Evolutionary conservation across 2,797 vertebrate species (phyloP).

Genomic region (Fistularia tabacaria): DNA sequence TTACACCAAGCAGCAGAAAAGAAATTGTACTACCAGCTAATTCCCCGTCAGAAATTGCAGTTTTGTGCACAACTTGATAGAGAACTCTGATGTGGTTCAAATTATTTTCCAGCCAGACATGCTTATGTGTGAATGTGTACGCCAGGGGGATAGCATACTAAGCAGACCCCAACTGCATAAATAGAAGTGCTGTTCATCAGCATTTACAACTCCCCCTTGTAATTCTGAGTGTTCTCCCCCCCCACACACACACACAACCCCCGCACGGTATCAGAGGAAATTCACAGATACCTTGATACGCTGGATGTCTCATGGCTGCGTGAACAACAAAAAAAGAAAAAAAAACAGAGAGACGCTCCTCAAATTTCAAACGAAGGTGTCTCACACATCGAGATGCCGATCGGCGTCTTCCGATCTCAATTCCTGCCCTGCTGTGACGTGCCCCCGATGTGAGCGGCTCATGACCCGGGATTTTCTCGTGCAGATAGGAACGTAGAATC

Average conservation of each 20-base stretch:
- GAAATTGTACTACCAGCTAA: no score
- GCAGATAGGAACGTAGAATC: conserved; percentile 30
- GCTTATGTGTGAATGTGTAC: conserved; percentile 16
- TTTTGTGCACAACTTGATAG: conserved; percentile 26
- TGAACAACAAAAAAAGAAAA: conserved; percentile 8
- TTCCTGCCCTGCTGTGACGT: conserved; percentile 20
- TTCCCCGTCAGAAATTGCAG: no score
- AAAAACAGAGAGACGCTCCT: not conserved
- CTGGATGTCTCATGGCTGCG: conserved; percentile 10
- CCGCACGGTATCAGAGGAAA: conserved; percentile 16
- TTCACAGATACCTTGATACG: conserved; percentile 28
- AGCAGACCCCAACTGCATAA: conserved; percentile 63
- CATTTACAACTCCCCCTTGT: conserved; percentile 57
- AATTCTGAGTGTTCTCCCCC: conserved; percentile 50
- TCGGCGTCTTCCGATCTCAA: conserved; percentile 36
- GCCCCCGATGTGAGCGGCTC: conserved; percentile 39
- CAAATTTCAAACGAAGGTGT: not conserved
- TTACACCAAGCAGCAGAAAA: no score
- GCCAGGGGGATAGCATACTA: conserved; percentile 52
- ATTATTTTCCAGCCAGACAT: conserved; percentile 34
- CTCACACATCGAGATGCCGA: conserved; percentile 27
- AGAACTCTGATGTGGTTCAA: conserved; percentile 33
- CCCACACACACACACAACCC: conserved; percentile 18
- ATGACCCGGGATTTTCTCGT: conserved; percentile 46
- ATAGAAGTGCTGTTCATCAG: conserved; percentile 70